phyloP scores from a whole-genome alignment of 2,888 invertebrate species.

The Sinopyrophorus schimmeli region DNA sequence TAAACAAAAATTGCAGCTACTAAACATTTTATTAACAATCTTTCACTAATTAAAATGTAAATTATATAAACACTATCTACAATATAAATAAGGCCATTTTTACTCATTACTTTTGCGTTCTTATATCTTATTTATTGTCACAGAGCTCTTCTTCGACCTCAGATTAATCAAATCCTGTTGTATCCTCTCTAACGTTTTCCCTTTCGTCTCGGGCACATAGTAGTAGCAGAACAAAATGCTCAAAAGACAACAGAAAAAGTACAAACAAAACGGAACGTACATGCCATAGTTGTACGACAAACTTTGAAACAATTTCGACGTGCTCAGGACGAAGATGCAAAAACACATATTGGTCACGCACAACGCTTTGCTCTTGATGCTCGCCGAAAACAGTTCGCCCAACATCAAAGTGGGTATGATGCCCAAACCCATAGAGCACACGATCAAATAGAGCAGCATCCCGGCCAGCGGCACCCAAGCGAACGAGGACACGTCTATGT shows the following conservation, averaged over 20 bases:
- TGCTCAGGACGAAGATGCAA: constrained; percentile 37
- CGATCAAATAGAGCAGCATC: constrained; percentile 33
- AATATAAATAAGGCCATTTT: no score
- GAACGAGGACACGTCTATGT: constrained; percentile 30
- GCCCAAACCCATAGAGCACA: constrained; percentile 20
- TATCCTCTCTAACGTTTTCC: constrained; percentile 48
- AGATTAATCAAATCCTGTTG: constrained; percentile 44
- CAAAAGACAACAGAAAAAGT: constrained; percentile 35
- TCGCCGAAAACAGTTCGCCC: constrained; percentile 46
- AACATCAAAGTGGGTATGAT: constrained; percentile 28
- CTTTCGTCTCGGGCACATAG: constrained; percentile 48
- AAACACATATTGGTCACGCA: constrained; percentile 40
- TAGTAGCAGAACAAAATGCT: constrained; percentile 40
- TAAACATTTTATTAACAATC: no score
- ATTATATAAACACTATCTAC: no score
- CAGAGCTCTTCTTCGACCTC: no score
- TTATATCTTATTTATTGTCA: no score
- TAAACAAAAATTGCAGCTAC: no score
- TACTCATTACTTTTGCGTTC: no score
- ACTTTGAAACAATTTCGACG: constrained; percentile 46
- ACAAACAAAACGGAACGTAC: constrained; percentile 42
- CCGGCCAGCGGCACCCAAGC: constrained; percentile 43
- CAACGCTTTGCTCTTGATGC: constrained; percentile 44
- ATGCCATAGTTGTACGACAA: constrained; percentile 41
- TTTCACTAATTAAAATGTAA: no score